phyloP scores from a whole-genome alignment of 1,140 invertebrate genomes.

The Eupeodes corollae region DNA sequence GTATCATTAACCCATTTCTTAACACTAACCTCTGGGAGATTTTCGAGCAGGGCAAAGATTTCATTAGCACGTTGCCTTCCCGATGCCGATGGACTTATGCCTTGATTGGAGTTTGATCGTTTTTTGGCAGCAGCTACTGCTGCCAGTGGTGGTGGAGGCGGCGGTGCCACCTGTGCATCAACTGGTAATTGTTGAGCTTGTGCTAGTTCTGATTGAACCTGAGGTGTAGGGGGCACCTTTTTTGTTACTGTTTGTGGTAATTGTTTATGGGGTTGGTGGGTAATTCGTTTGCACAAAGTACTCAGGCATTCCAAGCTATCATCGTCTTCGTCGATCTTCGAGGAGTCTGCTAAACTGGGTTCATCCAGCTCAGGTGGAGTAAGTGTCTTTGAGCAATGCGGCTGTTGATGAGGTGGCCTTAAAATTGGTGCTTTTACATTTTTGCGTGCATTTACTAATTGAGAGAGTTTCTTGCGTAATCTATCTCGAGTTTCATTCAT shows the following conservation, averaged over 20 bases:
- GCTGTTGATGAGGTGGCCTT: constrained; percentile 1
- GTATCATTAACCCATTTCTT: constrained; percentile 33
- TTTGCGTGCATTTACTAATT: constrained; percentile 31
- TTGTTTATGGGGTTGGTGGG: constrained; percentile 6
- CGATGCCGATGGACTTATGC: constrained; percentile 10
- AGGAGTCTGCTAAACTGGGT: too few relatives aligned
- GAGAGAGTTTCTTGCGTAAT: constrained; percentile 37
- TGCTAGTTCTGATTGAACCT: too few relatives aligned
- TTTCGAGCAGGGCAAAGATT: constrained; percentile 30
- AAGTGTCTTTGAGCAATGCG: neutral
- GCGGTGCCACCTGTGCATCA: neutral
- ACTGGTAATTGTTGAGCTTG: too few relatives aligned
- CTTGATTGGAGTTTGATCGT: constrained; percentile 12
- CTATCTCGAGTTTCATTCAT: constrained; percentile 40
- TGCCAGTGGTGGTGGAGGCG: constrained; percentile 5
- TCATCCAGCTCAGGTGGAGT: too few relatives aligned
- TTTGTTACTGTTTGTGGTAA: constrained; percentile 7
- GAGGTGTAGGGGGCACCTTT: constrained; percentile 6
- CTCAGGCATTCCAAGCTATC: too few relatives aligned
- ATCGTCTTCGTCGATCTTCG: too few relatives aligned
- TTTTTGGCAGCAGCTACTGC: constrained; percentile 3
- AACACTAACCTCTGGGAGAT: constrained; percentile 16
- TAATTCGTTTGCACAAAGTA: too few relatives aligned
- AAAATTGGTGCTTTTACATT: constrained; percentile 13
- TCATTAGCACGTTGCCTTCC: constrained; percentile 21